Conservation (phyloP, 2,888 invertebrate genomes). For the Polyploca ridens region DNA sequence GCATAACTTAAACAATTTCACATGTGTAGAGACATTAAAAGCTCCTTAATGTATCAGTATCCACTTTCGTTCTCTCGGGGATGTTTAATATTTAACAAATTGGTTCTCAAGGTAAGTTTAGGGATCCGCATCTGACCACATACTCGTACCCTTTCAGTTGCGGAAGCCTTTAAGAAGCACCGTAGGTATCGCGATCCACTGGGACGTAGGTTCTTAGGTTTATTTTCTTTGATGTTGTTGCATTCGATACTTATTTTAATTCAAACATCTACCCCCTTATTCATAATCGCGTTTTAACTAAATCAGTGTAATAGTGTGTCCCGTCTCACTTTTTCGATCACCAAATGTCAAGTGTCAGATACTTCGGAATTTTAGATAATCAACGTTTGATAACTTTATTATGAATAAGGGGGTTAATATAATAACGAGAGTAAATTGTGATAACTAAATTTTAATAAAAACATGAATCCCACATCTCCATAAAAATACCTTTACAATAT, state of each 20-base stretch:
- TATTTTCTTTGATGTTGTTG: slow-evolving; percentile 28
- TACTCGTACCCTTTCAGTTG: slow-evolving; percentile 74
- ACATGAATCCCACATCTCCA: too few species aligned
- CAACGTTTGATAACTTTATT: too few species aligned
- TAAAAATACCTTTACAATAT: too few species aligned
- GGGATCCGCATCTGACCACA: slow-evolving; percentile 74
- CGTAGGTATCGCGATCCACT: slow-evolving; percentile 59
- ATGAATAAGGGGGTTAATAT: too few species aligned
- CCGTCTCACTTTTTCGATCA: too few species aligned
- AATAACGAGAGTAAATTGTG: too few species aligned
- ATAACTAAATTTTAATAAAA: too few species aligned
- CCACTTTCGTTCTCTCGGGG: slow-evolving; percentile 51
- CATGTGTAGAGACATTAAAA: slow-evolving; percentile 51
- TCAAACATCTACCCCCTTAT: too few species aligned
- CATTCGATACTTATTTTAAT: slow-evolving; percentile 26
- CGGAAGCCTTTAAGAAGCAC: slow-evolving; percentile 75
- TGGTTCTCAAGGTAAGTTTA: slow-evolving; percentile 73
- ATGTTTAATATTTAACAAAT: slow-evolving; percentile 79
- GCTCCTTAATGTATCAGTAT: slow-evolving; percentile 49
- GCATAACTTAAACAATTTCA: background rate
- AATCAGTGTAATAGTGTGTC: too few species aligned
- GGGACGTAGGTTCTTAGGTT: slow-evolving; percentile 49
- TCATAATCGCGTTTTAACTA: too few species aligned
- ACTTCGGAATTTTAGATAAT: too few species aligned
- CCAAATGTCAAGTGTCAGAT: too few species aligned